These are phyloP conservation scores for Allolobophora icterica DNA, from an alignment of 2,888 invertebrate genomes.

Conservation along the genomic window DNA sequence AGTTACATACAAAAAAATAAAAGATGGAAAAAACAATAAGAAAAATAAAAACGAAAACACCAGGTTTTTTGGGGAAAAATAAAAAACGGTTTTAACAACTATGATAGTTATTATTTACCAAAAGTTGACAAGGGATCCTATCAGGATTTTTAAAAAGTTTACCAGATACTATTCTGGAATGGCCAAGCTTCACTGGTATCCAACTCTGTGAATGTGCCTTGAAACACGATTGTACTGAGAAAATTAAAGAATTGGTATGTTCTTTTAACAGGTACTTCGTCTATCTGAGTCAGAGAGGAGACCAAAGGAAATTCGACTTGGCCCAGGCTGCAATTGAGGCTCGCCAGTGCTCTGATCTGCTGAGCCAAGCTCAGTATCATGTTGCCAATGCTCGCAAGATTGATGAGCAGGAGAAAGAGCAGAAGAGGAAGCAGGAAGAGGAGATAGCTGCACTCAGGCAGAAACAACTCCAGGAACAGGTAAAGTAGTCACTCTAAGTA, in stretches of 20 bases:
- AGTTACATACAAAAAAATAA: too few species aligned
- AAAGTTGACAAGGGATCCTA: too few species aligned
- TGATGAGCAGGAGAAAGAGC: slow-evolving; percentile 88
- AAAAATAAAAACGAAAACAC: too few species aligned
- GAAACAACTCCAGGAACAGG: slow-evolving; percentile 71
- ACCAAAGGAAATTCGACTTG: slow-evolving; percentile 79
- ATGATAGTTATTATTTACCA: neutral
- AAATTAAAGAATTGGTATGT: neutral
- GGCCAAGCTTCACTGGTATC: neutral
- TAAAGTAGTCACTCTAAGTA: slow-evolving; percentile 41
- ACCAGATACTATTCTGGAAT: neutral
- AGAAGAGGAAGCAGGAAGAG: slow-evolving; percentile 82
- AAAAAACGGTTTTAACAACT: too few species aligned
- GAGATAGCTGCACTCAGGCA: slow-evolving; percentile 82
- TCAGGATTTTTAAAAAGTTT: neutral
- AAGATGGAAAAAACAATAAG: too few species aligned
- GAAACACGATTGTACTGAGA: neutral
- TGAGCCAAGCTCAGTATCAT: slow-evolving; percentile 95
- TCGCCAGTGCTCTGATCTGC: slow-evolving; percentile 88
- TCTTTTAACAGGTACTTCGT: slow-evolving; percentile 75
- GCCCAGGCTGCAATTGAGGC: slow-evolving; percentile 79
- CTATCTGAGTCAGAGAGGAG: slow-evolving; percentile 77
- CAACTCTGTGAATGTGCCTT: neutral
- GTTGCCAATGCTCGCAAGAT: slow-evolving; percentile 86
- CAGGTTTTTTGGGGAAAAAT: too few species aligned